A percentile compares a stretch with the other conserved stretches of the same genome.
Evolutionary conservation across 2,113 vertebrate species (phyloP).

Genomic region (Nestor notabilis): DNA sequence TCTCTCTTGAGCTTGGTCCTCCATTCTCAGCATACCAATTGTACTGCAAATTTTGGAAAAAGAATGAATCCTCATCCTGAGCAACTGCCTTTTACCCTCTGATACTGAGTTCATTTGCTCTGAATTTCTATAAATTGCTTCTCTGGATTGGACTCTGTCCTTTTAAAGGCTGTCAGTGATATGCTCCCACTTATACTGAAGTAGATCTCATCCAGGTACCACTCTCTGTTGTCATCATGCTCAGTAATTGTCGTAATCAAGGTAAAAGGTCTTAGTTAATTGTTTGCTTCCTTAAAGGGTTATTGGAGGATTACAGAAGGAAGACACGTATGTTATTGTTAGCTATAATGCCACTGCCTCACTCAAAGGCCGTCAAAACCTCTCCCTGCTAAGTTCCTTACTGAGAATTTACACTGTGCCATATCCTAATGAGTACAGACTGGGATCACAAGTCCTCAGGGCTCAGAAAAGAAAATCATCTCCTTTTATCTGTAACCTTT

Average conservation of each 20-base stretch:
- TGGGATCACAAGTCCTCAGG: background rate
- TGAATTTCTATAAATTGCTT: background rate
- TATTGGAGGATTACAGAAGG: background rate
- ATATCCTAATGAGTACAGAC: background rate
- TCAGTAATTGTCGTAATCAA: background rate
- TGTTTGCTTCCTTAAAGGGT: background rate
- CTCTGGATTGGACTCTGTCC: background rate
- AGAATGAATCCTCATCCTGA: background rate
- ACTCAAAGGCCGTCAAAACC: background rate
- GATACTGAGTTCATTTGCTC: background rate
- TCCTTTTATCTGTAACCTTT: conserved; percentile 11
- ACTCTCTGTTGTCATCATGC: background rate
- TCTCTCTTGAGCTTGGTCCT: background rate
- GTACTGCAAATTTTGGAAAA: background rate
- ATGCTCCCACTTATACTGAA: background rate
- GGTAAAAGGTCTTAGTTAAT: background rate
- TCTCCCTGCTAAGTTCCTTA: conserved; percentile 10
- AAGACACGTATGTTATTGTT: background rate
- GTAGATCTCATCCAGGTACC: background rate
- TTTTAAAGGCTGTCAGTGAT: background rate
- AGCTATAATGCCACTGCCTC: background rate
- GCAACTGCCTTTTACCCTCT: background rate
- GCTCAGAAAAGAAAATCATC: background rate
- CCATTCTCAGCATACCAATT: background rate
- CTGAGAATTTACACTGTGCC: background rate